Evolutionary conservation across 1,140 invertebrate species (phyloP).

Genomic region (Drosophila oshimai): DNA sequence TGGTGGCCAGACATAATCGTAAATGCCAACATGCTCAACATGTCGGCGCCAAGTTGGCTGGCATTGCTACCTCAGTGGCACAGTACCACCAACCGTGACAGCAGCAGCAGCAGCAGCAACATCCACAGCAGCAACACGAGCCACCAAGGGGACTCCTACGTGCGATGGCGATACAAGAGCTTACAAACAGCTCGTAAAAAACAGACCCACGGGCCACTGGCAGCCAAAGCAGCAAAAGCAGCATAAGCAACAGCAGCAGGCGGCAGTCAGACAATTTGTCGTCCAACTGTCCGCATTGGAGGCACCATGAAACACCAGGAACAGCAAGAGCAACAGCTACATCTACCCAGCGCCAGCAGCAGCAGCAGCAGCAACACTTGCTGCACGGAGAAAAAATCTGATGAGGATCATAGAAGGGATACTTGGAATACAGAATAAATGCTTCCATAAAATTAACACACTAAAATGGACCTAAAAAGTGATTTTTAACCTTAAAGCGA

Average conservation of each 20-base stretch:
- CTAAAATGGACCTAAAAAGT: too few species aligned
- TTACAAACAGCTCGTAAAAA: constrained; percentile 75
- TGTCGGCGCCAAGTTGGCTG: constrained; percentile 64
- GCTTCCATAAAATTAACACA: too few species aligned
- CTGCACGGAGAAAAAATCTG: constrained; percentile 3
- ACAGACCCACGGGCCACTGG: constrained; percentile 46
- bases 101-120: constrained; percentile 1
- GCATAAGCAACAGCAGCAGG: constrained; percentile 20
- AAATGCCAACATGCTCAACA: constrained; percentile 63
- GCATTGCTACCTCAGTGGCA: constrained; percentile 66
- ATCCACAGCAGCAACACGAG: constrained; percentile 13
- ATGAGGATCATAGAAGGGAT: neutral
- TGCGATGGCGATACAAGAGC: constrained; percentile 66
- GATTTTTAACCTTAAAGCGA: too few species aligned
- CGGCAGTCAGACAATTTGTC: constrained; percentile 72
- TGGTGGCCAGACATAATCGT: constrained; percentile 44
- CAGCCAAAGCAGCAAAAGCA: neutral
- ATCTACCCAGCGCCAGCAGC: constrained; percentile 1
- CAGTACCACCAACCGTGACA: constrained; percentile 73
- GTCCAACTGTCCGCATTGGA: constrained; percentile 63
- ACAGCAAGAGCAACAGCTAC: constrained; percentile 18
- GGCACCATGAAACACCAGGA: constrained; percentile 19
- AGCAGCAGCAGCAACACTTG: constrained; percentile 32
- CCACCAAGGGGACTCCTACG: constrained; percentile 64
- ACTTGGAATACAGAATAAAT: neutral